phyloP scores from a whole-genome alignment of 2,888 invertebrate species.

The Trichopoda pennipes region DNA sequence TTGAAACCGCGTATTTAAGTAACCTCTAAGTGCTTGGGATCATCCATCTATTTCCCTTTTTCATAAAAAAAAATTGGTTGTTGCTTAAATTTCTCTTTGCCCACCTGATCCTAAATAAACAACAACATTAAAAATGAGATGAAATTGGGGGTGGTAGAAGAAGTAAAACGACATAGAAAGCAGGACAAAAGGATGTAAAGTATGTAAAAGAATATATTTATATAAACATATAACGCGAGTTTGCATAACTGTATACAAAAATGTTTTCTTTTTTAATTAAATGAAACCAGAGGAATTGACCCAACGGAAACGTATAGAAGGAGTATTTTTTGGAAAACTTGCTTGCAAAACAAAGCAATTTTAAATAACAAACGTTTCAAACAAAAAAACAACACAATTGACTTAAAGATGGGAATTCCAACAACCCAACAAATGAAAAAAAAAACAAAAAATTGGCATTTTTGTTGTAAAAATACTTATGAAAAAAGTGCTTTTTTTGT shows the following conservation, averaged over 20 bases:
- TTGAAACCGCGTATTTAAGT: constrained; percentile 56
- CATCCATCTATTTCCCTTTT: constrained; percentile 53
- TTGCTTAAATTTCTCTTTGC: constrained; percentile 53
- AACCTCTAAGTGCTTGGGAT: constrained; percentile 44
- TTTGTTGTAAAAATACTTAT: constrained; percentile 32
- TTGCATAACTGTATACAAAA: constrained; percentile 38
- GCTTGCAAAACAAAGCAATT: constrained; percentile 70
- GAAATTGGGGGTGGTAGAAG: background rate
- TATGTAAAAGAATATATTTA: constrained; percentile 38
- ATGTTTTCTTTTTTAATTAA: constrained; percentile 77
- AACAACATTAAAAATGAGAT: constrained; percentile 68
- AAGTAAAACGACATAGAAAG: constrained; percentile 55
- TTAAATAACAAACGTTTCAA: constrained; percentile 17
- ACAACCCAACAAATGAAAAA: constrained; percentile 31
- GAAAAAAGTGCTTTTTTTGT: constrained; percentile 14
- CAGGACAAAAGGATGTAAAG: constrained; percentile 69
- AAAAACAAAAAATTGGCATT: constrained; percentile 29
- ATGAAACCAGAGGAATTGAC: constrained; percentile 80
- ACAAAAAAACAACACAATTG: constrained; percentile 20
- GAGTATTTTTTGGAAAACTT: constrained; percentile 53
- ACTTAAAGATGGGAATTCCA: constrained; percentile 59
- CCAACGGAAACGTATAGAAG: constrained; percentile 72
- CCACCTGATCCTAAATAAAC: constrained; percentile 80
- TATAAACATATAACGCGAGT: constrained; percentile 59
- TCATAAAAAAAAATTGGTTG: constrained; percentile 44